Conservation (phyloP, 2,797 vertebrate genomes). For the Myotis pilosus region DNA sequence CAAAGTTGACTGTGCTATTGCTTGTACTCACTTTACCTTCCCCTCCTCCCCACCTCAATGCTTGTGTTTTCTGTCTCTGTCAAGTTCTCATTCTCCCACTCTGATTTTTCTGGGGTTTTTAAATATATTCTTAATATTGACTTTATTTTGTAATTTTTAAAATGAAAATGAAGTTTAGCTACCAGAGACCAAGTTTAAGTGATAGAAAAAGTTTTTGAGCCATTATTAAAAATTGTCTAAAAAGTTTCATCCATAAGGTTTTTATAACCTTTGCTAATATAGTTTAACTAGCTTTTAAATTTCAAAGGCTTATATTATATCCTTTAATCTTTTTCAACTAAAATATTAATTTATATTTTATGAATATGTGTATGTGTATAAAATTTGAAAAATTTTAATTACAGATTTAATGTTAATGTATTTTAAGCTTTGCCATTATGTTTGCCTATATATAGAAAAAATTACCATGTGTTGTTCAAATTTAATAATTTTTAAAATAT, state of each 20-base stretch:
- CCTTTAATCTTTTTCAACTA: neutral
- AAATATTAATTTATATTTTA: neutral
- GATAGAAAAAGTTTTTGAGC: rapidly evolving
- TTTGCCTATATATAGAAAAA: neutral
- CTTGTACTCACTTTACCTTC: neutral
- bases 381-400: neutral
- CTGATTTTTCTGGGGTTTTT: neutral
- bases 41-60: neutral
- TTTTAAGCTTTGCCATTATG: neutral
- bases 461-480: neutral
- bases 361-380: neutral
- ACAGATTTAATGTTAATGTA: neutral
- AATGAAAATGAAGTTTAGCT: neutral
- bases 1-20: neutral
- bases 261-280: neutral
- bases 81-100: neutral
- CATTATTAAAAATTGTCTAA: neutral
- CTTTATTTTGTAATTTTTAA: neutral
- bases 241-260: neutral
- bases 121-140: neutral
- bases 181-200: neutral
- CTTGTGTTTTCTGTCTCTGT: neutral
- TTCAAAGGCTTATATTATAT: neutral
- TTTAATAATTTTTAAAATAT: neutral
- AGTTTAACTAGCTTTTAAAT: neutral